Base-by-base conservation (phyloP, 2,113 vertebrate genomes). In the Micronycteris hirsuta region DNA sequence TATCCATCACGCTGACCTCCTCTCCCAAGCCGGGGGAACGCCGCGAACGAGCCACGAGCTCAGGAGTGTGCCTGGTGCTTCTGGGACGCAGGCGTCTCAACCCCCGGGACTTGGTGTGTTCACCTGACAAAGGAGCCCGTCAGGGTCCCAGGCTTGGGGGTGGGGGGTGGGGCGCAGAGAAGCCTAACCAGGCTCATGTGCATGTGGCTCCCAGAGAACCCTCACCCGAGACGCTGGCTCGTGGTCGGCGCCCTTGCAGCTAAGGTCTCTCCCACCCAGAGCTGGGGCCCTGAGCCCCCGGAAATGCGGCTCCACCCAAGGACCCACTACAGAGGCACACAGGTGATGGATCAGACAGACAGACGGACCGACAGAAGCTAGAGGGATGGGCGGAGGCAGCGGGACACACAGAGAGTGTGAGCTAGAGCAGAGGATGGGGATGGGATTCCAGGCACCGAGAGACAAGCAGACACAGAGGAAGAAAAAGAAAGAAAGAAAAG, bases 161-260 rank as follows among this genome's bases (percentile, higher is more conserved):
- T n/a, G n/a, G n/a, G n/a, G n/a, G n/a, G n/a, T 0, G 13, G 61
- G 68, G 36, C 9, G 5, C 24, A 5, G 38, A 31, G 41, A 36
- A 70, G 31, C n/a, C 38, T 4, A 4, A 31, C 1, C 2, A 3
- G 33, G 47, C 14, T 0, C 0, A 7, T 24, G 38, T 11, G 8
- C 1, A 0, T 1, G 16, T 4, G 12, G 38, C 16, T 0, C 52
- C 6, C 0, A 3, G 20, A 31, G 0, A 4, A 56, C 4, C 26
- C 52, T 2, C 13, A 1, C 20, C 67, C 26, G 3, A 43, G 78
- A 19, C 4, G 0, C 56, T 28, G 70, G 19, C 63, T 61, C 2
- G 0, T 0, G 45, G 43, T 12, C 24, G 8, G 52, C 22, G 4
- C 65, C 20, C 0, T 12, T 3, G 8, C 2, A 0, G 56, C n/a